Evolutionary conservation across 2,113 vertebrate genomes (phyloP).

Genomic region (Amazona guildingii): DNA sequence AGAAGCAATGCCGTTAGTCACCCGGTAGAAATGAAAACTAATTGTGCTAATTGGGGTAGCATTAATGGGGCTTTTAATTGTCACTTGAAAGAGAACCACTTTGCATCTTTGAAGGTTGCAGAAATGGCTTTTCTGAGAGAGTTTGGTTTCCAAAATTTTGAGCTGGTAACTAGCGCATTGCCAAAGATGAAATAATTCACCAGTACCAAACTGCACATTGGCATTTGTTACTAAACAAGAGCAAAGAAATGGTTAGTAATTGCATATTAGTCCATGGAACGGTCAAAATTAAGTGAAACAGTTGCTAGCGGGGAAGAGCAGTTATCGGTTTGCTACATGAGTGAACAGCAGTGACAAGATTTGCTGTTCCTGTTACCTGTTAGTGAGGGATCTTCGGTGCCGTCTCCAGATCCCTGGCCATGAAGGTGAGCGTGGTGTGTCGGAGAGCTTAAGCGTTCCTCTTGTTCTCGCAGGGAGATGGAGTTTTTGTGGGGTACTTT

Average conservation of each 20-base stretch:
- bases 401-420: slow-evolving; percentile 53
- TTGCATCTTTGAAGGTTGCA: neutral
- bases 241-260: neutral
- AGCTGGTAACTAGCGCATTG: neutral
- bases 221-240: neutral
- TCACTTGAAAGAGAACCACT: neutral
- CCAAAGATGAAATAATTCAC: neutral
- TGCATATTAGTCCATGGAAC: neutral
- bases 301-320: neutral
- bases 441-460: slow-evolving; percentile 69
- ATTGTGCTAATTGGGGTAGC: neutral
- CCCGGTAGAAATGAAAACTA: neutral
- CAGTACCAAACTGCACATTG: neutral
- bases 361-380: slow-evolving; percentile 78
- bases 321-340: slow-evolving; percentile 67
- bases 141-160: neutral
- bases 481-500: slow-evolving; percentile 71
- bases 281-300: neutral
- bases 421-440: slow-evolving; percentile 18
- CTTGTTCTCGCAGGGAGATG: slow-evolving; percentile 77
- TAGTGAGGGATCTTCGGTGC: slow-evolving; percentile 72
- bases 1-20: slow-evolving; percentile 30
- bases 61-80: neutral
- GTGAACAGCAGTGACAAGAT: slow-evolving; percentile 67
- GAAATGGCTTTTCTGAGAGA: neutral